A percentile compares a stretch with the other conserved stretches of the same genome.
Conservation (phyloP, 2,113 vertebrate genomes). For the Eubucco bourcierii region DNA sequence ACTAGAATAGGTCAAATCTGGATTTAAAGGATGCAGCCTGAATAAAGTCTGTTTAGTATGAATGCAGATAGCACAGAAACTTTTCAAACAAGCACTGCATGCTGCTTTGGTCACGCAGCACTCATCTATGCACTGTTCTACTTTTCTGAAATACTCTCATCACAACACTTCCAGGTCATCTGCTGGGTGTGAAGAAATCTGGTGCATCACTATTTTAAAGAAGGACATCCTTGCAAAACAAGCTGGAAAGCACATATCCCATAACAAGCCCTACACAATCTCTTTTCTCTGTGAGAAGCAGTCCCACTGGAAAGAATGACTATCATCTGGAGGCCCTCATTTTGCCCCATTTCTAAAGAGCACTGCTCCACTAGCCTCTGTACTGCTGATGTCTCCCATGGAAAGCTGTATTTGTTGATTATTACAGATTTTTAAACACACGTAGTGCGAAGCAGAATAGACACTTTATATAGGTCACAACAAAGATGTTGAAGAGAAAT, state of each 20-base stretch:
- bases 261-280: neutral
- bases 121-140: neutral
- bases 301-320: neutral
- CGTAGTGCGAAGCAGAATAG: neutral
- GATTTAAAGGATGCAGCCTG: neutral
- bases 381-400: neutral
- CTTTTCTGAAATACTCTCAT: neutral
- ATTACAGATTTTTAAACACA: neutral
- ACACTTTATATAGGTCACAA: neutral
- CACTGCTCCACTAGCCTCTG: neutral
- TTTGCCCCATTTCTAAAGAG: neutral
- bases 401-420: neutral
- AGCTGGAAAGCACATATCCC: neutral
- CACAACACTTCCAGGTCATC: neutral
- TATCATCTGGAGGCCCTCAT: neutral
- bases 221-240: neutral
- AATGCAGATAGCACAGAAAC: neutral
- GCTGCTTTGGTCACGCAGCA: neutral
- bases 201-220: neutral
- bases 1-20: neutral
- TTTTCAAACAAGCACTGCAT: neutral
- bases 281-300: neutral
- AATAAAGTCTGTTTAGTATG: neutral
- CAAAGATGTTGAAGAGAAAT: neutral
- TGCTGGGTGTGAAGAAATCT: neutral